Evolutionary conservation across 2,888 invertebrate genomes (phyloP), one percentile per base, ranked within the genome.

Genomic region (Ornithoptera alexandrae): DNA sequence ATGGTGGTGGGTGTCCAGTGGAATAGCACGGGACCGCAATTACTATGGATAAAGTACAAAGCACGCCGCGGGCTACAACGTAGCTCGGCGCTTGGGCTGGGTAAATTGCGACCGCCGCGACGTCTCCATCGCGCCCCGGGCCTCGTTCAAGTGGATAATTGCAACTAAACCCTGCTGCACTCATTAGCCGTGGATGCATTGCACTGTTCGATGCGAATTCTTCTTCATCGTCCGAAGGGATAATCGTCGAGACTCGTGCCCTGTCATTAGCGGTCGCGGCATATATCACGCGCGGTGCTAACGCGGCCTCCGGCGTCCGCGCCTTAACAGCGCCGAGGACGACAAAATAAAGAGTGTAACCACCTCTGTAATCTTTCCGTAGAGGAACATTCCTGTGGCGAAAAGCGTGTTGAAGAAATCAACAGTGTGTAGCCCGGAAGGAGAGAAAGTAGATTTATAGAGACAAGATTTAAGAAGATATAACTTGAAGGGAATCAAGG

Each of bases 221-320:
- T 88, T 88, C 88, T 88, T 87, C 83, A 83, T 83, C 81, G 78
- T 81, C 88, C 86, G 89, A 90, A 89, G 87, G 89, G 89, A 91
- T 91, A 91, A 92, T 90, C 90, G 89, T 81, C 84, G 78, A 83
- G 81, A 81, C 79, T 80, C 84, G 76, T 80, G 81, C 85, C 86
- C 86, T 90, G 90, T 90, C 91, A 92, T 92, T 91, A 92, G 88
- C 84, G 83, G 85, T 85, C 86, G 89, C 87, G 88, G 88, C 90
- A 92, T 92, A 92, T 90, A 92, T 91, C 92, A 92, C 91, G 88
- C 82, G 83, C 85, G 83, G 88, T 81, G 88, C 87, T 88, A 87
- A 80, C 82, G 81, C 83, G 84, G 89, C 90, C 91, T 79, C 86
- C 85, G 90, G 90, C 90, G 88, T 84, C 84, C 87, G 85, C 87